These are phyloP conservation scores for Phrixothrix hirtus DNA, from an alignment of 2,888 invertebrate species.

Conservation along the genomic window DNA sequence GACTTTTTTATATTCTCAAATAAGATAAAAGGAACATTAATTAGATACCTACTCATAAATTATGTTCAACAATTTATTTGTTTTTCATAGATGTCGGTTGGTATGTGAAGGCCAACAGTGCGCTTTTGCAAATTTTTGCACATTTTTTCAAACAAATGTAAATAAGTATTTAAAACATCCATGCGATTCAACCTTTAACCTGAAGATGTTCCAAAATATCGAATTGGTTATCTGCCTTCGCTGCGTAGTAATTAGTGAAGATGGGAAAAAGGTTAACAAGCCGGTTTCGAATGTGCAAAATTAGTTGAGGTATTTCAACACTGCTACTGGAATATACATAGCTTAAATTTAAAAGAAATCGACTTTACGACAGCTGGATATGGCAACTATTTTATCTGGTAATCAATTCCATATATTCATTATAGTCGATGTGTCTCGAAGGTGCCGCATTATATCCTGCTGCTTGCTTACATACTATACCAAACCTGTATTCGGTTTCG, in stretches of 20 bases:
- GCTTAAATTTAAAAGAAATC: constrained; percentile 11
- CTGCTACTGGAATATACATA: constrained; percentile 18
- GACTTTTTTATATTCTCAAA: too few relatives aligned
- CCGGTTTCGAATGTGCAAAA: constrained; percentile 17
- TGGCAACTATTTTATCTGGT: constrained; percentile 12
- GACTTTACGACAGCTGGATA: constrained; percentile 10
- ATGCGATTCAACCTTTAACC: constrained; percentile 6
- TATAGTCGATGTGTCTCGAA: background rate
- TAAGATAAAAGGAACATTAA: too few relatives aligned
- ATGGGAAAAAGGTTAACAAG: constrained; percentile 10
- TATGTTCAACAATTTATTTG: too few relatives aligned
- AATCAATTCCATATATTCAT: constrained; percentile 1
- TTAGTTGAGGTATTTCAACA: constrained; percentile 17
- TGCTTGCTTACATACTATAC: background rate
- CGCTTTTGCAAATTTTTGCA: too few relatives aligned
- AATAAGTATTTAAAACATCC: constrained; percentile 5
- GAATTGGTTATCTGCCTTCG: constrained; percentile 13
- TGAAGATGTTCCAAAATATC: constrained; percentile 6
- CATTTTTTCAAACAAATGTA: background rate
- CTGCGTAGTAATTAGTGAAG: constrained; percentile 13
- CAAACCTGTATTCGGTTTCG: background rate
- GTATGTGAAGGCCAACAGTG: constrained; percentile 4
- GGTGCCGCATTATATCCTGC: background rate
- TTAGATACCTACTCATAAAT: too few relatives aligned
- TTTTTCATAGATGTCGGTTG: background rate